Evolutionary conservation across 2,113 vertebrate genomes (phyloP).

Genomic region (Tamias sibiricus): DNA sequence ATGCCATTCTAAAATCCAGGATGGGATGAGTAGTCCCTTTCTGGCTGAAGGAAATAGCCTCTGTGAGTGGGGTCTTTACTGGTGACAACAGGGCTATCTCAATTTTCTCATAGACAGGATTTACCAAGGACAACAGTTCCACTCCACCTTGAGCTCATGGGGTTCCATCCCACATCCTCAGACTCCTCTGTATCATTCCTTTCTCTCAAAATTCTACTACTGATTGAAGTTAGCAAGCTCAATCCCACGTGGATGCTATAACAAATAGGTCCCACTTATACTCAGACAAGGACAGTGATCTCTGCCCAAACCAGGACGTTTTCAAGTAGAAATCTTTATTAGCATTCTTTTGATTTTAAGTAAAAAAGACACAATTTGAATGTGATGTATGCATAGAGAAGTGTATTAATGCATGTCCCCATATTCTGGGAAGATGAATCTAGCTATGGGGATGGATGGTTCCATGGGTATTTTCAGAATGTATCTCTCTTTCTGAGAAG

Average conservation of each 20-base stretch:
- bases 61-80: neutral
- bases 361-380: neutral
- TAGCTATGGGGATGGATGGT: neutral
- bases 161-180: too few relatives aligned
- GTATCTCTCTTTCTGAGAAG: too few relatives aligned
- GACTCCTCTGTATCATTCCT: neutral
- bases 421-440: neutral
- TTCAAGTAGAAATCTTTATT: neutral
- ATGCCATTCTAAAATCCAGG: neutral
- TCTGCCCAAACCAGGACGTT: neutral
- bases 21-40: neutral
- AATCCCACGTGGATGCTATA: neutral
- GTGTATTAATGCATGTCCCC: neutral
- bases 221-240: neutral
- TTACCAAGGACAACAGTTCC: neutral
- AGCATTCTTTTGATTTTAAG: neutral
- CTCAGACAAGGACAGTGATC: neutral
- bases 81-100: neutral
- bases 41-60: neutral
- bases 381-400: neutral
- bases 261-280: neutral
- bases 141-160: neutral
- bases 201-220: neutral
- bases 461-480: neutral
- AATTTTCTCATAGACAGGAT: neutral